These are phyloP conservation scores for Epinotia ramella DNA, from an alignment of 2,888 invertebrate genomes.

Conservation along the genomic window DNA sequence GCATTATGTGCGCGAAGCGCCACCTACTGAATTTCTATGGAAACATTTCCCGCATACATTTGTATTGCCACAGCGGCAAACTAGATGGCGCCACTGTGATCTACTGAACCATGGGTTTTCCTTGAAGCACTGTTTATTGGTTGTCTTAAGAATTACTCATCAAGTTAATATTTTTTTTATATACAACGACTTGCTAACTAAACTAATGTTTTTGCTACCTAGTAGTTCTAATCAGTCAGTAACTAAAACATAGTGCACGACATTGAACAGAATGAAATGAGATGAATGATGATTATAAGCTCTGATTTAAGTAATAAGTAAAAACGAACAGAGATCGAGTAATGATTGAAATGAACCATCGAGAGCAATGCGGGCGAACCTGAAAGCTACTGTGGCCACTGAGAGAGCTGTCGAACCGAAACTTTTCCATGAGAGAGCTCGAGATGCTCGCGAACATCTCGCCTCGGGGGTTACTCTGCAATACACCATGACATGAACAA, in stretches of 20 bases:
- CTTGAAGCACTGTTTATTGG: background rate
- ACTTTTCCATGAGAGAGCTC: conserved; percentile 92
- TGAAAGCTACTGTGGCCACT: conserved; percentile 91
- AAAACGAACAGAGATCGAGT: conserved; percentile 49
- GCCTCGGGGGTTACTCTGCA: conserved; percentile 90
- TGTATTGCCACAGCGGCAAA: conserved; percentile 15
- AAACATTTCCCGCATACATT: background rate
- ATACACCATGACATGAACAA: conserved; percentile 68
- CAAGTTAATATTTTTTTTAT: background rate
- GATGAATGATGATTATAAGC: conserved; percentile 43
- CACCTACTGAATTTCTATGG: conserved; percentile 53
- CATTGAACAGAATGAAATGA: conserved; percentile 44
- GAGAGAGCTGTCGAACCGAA: conserved; percentile 91
- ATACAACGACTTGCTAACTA: background rate
- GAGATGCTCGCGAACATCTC: conserved; percentile 94
- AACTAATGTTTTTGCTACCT: background rate
- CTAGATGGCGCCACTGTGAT: conserved; percentile 57
- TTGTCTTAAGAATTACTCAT: background rate
- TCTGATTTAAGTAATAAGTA: conserved; percentile 22
- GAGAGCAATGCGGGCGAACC: conserved; percentile 85
- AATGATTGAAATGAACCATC: conserved; percentile 64
- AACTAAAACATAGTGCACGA: conserved; percentile 34
- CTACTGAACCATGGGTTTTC: background rate
- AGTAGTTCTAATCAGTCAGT: conserved; percentile 12
- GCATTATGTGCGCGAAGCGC: conserved; percentile 46